Percentiles rank a stretch among this genome's conserved stretches.
Conservation (phyloP, 2,113 vertebrate genomes). For the Lutjanus erythropterus region DNA sequence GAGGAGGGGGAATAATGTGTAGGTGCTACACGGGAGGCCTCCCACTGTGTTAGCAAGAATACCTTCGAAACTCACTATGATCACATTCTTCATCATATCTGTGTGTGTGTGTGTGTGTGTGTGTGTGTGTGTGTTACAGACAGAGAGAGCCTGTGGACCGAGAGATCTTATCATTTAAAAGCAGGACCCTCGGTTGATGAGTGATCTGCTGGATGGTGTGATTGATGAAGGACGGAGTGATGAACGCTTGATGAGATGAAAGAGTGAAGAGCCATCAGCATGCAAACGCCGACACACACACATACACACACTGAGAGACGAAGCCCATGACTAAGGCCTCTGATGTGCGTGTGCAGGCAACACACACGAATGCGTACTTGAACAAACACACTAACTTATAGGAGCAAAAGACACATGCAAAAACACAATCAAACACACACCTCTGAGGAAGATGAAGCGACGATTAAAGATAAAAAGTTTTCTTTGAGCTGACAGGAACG, state of each 20-base stretch:
- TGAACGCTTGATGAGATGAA: constrained; percentile 81
- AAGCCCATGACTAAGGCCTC: constrained; percentile 52
- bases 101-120: constrained; percentile 27
- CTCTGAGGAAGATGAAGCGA: constrained; percentile 69
- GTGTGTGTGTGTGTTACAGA: constrained; percentile 27
- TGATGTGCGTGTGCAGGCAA: constrained; percentile 38
- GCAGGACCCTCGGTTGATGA: constrained; percentile 67
- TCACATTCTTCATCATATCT: constrained; percentile 58
- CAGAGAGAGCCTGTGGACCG: constrained; percentile 39
- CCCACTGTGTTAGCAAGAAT: constrained; percentile 67
- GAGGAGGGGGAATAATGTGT: constrained; percentile 63
- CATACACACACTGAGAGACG: constrained; percentile 28
- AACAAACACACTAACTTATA: constrained; percentile 45
- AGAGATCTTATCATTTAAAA: constrained; percentile 77
- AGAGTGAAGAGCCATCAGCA: constrained; percentile 72
- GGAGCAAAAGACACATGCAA: constrained; percentile 45
- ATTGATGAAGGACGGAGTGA: constrained; percentile 79
- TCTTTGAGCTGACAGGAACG: constrained; percentile 61
- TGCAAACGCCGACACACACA: constrained; percentile 12
- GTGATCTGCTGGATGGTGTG: constrained; percentile 66
- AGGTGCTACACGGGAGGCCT: constrained; percentile 59
- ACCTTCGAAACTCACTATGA: constrained; percentile 60
- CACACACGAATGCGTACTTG: constrained; percentile 19
- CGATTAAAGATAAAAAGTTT: constrained; percentile 72
- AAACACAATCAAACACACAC: constrained; percentile 35